Percentiles rank a stretch among this genome's conserved stretches.
Evolutionary conservation across 2,888 invertebrate genomes (phyloP).

Genomic region (Acronicta aceris): DNA sequence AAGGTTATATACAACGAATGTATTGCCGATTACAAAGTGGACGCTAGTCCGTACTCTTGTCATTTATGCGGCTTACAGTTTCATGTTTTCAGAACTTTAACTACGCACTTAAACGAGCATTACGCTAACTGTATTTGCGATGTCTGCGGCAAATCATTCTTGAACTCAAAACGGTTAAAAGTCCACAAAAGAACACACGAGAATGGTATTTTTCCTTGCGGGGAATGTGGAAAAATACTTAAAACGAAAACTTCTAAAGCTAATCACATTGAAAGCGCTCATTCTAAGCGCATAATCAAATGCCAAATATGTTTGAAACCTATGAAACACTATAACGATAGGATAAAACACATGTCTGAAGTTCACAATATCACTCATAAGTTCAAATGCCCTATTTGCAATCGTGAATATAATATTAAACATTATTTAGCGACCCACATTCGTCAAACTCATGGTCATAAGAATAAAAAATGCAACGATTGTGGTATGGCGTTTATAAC

Average conservation of each 20-base stretch:
- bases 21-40: constrained; percentile 81
- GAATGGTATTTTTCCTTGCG: constrained; percentile 77
- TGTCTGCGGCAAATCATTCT: constrained; percentile 85
- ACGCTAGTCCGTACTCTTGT: constrained; percentile 74
- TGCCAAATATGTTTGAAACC: constrained; percentile 81
- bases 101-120: constrained; percentile 85
- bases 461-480: constrained; percentile 81
- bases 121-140: constrained; percentile 86
- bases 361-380: constrained; percentile 78
- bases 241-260: constrained; percentile 77
- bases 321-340: constrained; percentile 83
- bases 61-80: constrained; percentile 76
- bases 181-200: constrained; percentile 86
- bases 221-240: constrained; percentile 75
- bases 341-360: constrained; percentile 83
- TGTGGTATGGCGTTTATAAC: constrained; percentile 86
- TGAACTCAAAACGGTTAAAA: constrained; percentile 83
- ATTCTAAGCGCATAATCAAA: constrained; percentile 75
- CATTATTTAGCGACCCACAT: constrained; percentile 83
- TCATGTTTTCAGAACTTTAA: constrained; percentile 79
- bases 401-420: constrained; percentile 77
- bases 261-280: constrained; percentile 79
- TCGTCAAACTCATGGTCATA: constrained; percentile 81
- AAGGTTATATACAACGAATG: constrained; percentile 79
- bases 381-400: constrained; percentile 77